These are phyloP conservation scores for Australoheros scitulus DNA, from an alignment of 2,113 vertebrate species.

Conservation along the genomic window DNA sequence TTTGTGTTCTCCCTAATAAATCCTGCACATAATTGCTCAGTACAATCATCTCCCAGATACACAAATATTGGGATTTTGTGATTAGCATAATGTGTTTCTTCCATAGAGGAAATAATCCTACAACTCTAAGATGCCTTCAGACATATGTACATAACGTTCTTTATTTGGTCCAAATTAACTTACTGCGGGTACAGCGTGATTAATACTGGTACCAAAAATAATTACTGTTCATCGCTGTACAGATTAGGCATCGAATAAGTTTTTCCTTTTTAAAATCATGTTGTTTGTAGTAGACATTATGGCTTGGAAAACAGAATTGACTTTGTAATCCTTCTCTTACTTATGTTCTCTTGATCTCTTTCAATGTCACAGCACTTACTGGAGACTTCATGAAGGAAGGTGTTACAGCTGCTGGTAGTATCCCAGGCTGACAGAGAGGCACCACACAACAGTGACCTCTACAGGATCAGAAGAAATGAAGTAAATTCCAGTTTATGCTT, in stretches of 20 bases:
- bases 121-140: constrained; percentile 80
- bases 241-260: constrained; percentile 65
- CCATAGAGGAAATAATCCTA: constrained; percentile 94
- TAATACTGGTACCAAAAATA: constrained; percentile 62
- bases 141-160: constrained; percentile 77
- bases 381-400: constrained; percentile 31
- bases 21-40: constrained; percentile 92
- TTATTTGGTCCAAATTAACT: constrained; percentile 74
- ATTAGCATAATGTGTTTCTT: constrained; percentile 96
- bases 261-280: constrained; percentile 44
- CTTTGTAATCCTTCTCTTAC: constrained; percentile 64
- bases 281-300: constrained; percentile 54
- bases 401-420: constrained; percentile 20
- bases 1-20: constrained; percentile 98
- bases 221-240: constrained; percentile 52
- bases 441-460: constrained; percentile 83
- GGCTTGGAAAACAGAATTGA: constrained; percentile 61
- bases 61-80: constrained; percentile 95
- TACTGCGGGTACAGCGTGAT: constrained; percentile 61
- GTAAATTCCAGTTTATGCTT: background rate
- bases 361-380: constrained; percentile 64
- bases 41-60: constrained; percentile 90
- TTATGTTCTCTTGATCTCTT: constrained; percentile 34
- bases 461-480: constrained; percentile 70
- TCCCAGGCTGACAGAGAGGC: constrained; percentile 42